Conservation (phyloP, 2,888 invertebrate genomes). For the Euspilapteryx auroguttella region DNA sequence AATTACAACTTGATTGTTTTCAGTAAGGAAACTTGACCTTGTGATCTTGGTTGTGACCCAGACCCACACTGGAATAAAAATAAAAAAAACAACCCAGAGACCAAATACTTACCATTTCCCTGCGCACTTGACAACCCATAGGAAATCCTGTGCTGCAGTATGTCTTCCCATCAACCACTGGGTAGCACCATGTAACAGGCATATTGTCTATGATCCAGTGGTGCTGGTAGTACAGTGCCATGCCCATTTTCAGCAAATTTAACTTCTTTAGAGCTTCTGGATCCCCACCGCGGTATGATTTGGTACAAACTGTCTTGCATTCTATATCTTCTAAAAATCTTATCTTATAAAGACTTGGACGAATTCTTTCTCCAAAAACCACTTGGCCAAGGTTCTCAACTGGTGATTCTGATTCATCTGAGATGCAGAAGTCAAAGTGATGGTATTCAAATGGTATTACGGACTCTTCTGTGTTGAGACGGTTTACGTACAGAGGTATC, state of each 20-base stretch:
- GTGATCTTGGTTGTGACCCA: too few relatives aligned
- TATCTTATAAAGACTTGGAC: constrained; percentile 91
- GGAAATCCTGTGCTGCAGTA: constrained; percentile 97
- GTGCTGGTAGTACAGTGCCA: constrained; percentile 95
- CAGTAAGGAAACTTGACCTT: too few relatives aligned
- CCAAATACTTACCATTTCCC: constrained; percentile 39
- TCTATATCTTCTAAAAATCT: constrained; percentile 74
- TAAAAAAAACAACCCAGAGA: too few relatives aligned
- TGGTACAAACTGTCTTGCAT: constrained; percentile 66
- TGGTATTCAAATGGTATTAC: constrained; percentile 98
- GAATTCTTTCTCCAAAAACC: constrained; percentile 97
- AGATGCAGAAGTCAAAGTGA: constrained; percentile 93
- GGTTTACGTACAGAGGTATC: constrained; percentile 90
- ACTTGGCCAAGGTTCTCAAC: constrained; percentile 99
- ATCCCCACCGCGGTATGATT: constrained; percentile 69
- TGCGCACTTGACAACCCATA: constrained; percentile 90
- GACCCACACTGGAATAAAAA: too few relatives aligned
- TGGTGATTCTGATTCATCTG: constrained; percentile 78
- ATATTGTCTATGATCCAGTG: constrained; percentile 99
- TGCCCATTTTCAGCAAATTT: constrained; percentile 85
- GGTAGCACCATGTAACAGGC: constrained; percentile 98
- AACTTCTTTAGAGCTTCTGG: constrained; percentile 69
- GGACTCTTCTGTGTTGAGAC: constrained; percentile 96
- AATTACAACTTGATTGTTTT: too few relatives aligned
- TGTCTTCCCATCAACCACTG: constrained; percentile 70